Evolutionary conservation across 2,888 invertebrate genomes (phyloP).

Genomic region (Calliscelio sp.): DNA sequence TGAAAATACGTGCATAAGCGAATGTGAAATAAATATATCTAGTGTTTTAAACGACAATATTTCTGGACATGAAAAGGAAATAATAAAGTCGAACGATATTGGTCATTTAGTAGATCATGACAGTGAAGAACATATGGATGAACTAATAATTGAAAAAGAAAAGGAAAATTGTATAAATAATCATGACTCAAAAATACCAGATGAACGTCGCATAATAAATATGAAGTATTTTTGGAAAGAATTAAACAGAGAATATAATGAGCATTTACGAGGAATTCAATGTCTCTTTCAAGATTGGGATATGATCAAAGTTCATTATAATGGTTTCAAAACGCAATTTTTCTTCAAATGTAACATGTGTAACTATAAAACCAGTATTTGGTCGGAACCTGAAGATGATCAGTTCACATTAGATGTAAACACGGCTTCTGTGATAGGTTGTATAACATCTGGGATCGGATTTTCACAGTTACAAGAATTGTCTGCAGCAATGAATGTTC

Average conservation of each 20-base stretch:
- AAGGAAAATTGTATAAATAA: no score
- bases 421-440: neutral
- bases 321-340: constrained; percentile 2
- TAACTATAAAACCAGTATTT: neutral
- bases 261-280: neutral
- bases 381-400: neutral
- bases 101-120: no score
- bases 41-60: no score
- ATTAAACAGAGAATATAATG: neutral
- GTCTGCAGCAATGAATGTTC: constrained; percentile 6
- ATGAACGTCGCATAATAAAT: no score
- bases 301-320: neutral
- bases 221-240: no score
- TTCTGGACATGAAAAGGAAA: no score
- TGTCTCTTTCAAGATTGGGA: constrained; percentile 12
- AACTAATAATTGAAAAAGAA: no score
- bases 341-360: constrained; percentile 2
- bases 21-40: no score
- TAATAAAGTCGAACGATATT: no score
- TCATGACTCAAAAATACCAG: no score
- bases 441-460: constrained; percentile 15
- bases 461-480: constrained; percentile 1
- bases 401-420: neutral
- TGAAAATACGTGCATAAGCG: no score
- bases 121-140: no score